Conservation (phyloP, 2,113 vertebrate genomes). For the Arothron firmamentum region DNA sequence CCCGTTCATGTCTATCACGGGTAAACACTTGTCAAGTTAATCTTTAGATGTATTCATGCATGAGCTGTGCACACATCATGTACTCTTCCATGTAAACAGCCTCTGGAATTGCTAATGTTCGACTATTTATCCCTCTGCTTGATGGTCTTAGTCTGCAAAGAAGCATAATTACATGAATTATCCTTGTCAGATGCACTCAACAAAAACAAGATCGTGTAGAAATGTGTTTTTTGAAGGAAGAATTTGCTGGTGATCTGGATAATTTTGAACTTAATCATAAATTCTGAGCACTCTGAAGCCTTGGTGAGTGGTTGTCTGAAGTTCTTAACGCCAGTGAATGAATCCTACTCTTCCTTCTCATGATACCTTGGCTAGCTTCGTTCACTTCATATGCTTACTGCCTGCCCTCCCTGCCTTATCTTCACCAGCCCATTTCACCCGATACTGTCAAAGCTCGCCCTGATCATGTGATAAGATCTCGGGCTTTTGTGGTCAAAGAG, state of each 20-base stretch:
- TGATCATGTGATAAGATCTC: conserved; percentile 48
- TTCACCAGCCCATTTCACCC: conserved; percentile 13
- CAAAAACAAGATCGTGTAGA: not conserved
- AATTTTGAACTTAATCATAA: no score
- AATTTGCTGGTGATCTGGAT: no score
- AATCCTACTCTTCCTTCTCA: conserved; percentile 13
- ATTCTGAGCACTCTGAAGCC: no score
- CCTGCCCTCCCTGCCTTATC: conserved; percentile 21
- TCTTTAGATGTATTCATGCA: conserved; percentile 62
- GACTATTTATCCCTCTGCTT: conserved; percentile 52
- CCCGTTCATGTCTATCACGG: conserved; percentile 46
- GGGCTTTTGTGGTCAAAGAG: conserved; percentile 25
- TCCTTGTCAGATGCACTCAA: conserved; percentile 22
- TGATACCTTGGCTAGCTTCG: not conserved
- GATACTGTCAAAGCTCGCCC: conserved; percentile 47
- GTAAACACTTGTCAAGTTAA: conserved; percentile 64
- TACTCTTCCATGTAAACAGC: conserved; percentile 58
- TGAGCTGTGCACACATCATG: conserved; percentile 52
- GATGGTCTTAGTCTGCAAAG: conserved; percentile 46
- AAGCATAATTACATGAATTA: conserved; percentile 49
- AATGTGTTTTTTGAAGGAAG: no score
- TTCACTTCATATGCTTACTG: no score
- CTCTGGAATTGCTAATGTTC: conserved; percentile 55
- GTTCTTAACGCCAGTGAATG: not conserved
- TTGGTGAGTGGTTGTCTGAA: no score